Base-by-base conservation (phyloP, 2,113 vertebrate species). In the Ochotona princeps region DNA sequence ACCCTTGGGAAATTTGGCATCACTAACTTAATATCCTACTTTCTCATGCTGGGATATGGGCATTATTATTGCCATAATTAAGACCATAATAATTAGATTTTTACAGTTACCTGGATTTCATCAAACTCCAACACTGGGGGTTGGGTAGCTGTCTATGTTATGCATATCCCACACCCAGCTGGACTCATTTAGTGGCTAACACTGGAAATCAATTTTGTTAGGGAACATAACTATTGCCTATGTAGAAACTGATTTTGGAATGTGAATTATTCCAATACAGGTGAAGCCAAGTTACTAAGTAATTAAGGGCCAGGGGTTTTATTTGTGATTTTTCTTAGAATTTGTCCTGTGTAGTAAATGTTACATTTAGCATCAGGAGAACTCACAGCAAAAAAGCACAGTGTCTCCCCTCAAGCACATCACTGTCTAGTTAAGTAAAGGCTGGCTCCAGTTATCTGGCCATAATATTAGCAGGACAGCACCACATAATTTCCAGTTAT, bases 1-100 rank as follows among this genome's bases (percentile, higher is more conserved):
- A 86, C 96, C 67, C 88, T 92, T 93, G 94, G 92, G 96, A 96
- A 96, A 96, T 97, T 95, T 97, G 93, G 70, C 93, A 95, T 94
- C 84, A 94, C 91, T 96, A 94, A 96, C 87, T 94, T 96, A 96
- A 96, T 96, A 97, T 96, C 80, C 74, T 94, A 96, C 79, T 23
- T 95, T 94, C 92, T 96, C 75, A 90, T 89, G 79, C 93, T 96
- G 70, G 21, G 84, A 97, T 87, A 69, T 83, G 94, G 93, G 49
- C 94, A 94, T 96, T 95, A 97, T 90, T 95, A 92, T 79, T 97
- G 75, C 76, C 81, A 92, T 95, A 97, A 97, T 96, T 97, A 95
- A 95, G 95, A 82, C 32, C n/a, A 84, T 70, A 96, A 96, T 96
- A 97, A 96, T 97, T 97, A 91, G 75, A 95, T 90, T 96, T 94